A percentile compares a stretch with the other conserved stretches of the same genome.
Conservation (phyloP, 2,113 vertebrate genomes). For the human region GRCh38 chr14:22813001-22813500, state of each 20-base stretch:
- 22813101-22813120: constrained; percentile 96
- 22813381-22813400: constrained; percentile 83
- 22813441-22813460: constrained; percentile 32
- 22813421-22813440: constrained; percentile 72
- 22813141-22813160: constrained; percentile 93
- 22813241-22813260: constrained; percentile 98
- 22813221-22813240: constrained; percentile 95
- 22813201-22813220: constrained; percentile 93
- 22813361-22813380: constrained; percentile 79
- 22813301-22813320: constrained; percentile 85
- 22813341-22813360: background rate
- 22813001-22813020: constrained; percentile 96
- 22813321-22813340: background rate
- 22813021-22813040: constrained; percentile 95
- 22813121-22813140: constrained; percentile 95
- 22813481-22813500: background rate
- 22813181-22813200: constrained; percentile 92
- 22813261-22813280: constrained; percentile 93
- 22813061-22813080: constrained; percentile 94
- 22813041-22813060: constrained; percentile 91
- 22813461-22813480: background rate
- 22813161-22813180: constrained; percentile 92
- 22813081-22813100: constrained; percentile 95
- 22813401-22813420: constrained; percentile 39
- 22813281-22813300: constrained; percentile 94